Base-by-base conservation (phyloP, 2,113 vertebrate species). In the Amphiprion percula region DNA sequence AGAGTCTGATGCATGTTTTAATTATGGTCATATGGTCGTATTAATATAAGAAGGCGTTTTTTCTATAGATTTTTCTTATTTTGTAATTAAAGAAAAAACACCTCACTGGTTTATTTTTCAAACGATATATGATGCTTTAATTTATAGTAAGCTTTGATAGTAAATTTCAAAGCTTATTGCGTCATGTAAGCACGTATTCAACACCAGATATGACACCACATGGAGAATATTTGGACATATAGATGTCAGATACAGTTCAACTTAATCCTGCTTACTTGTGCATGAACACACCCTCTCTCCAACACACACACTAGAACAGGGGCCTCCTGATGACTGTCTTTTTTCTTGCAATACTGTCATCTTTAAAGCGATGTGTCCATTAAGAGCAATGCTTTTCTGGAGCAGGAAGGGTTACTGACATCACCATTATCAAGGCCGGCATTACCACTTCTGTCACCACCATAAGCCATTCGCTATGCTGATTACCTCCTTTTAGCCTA, bases 351-450 rank as follows among this genome's bases (percentile, higher is more conserved):
- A 94, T 95, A 94, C 95, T 96, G 96, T 97, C 97, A 97, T 97
- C 82, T 96, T 96, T 95, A 95, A 95, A 96, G 75, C 74, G 95
- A 97, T 95, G 96, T 96, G 96, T 95, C 96, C 96, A 97, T 97
- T 97, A 97, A 96, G 96, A 96, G 84, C 68, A 70, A 75, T 82
- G 89, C 84, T 94, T 95, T 95, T 96, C 95, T 94, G 96, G 88
- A 82, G 80, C 85, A 96, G 93, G 90, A 94, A 95, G 96, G 96
- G 96, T 96, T 97, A 86, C 96, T 97, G 96, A 97, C 96, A 97
- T 96, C 95, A 95, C 96, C 96, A 96, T 97, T 97, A 97, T 97
- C 97, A 96, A 96, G 90, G 95, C 96, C 95, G 95, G 96, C 96
- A 96, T 94, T 94, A 96, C 96, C 96, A 95, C 94, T 95, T 90